A percentile compares a stretch with the other conserved stretches of the same genome.
Conservation (phyloP, 2,888 invertebrate species). For the Pasiphila rectangulata region DNA sequence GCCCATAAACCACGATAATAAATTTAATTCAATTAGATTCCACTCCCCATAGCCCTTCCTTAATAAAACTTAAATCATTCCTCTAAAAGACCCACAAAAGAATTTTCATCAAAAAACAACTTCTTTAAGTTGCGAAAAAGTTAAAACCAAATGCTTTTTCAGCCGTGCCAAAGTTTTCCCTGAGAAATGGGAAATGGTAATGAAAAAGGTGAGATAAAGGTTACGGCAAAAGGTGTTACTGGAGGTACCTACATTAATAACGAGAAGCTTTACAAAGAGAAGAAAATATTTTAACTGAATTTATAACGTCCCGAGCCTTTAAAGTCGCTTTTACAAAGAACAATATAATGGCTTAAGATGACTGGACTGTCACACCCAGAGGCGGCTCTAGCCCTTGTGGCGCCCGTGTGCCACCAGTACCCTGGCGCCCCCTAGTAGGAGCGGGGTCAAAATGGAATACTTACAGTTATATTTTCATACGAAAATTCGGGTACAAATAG, state of each 20-base stretch:
- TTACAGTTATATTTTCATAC: too few species aligned
- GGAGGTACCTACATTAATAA: slow-evolving; percentile 33
- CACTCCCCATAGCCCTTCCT: slow-evolving; percentile 25
- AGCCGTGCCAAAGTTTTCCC: slow-evolving; percentile 32
- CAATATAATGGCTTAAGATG: slow-evolving; percentile 27
- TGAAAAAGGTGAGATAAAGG: slow-evolving; percentile 37
- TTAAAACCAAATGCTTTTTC: slow-evolving; percentile 34
- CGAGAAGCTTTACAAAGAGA: slow-evolving; percentile 27
- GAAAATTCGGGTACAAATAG: too few species aligned
- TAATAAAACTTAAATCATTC: slow-evolving; percentile 27
- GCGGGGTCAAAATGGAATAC: too few species aligned
- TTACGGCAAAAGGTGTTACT: slow-evolving; percentile 34
- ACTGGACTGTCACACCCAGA: slow-evolving; percentile 12
- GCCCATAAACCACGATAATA: slow-evolving; percentile 12
- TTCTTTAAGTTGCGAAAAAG: slow-evolving; percentile 25
- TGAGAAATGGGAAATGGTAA: slow-evolving; percentile 33
- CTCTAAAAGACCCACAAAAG: slow-evolving; percentile 31
- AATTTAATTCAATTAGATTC: slow-evolving; percentile 16
- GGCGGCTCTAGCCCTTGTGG: too few species aligned
- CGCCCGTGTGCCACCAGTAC: too few species aligned
- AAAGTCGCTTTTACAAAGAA: slow-evolving; percentile 26
- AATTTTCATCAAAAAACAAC: slow-evolving; percentile 34
- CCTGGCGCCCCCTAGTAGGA: too few species aligned
- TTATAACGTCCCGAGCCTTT: slow-evolving; percentile 29
- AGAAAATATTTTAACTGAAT: slow-evolving; percentile 34